Conservation (phyloP, 2,888 invertebrate species). For the Eupithecia inturbata region DNA sequence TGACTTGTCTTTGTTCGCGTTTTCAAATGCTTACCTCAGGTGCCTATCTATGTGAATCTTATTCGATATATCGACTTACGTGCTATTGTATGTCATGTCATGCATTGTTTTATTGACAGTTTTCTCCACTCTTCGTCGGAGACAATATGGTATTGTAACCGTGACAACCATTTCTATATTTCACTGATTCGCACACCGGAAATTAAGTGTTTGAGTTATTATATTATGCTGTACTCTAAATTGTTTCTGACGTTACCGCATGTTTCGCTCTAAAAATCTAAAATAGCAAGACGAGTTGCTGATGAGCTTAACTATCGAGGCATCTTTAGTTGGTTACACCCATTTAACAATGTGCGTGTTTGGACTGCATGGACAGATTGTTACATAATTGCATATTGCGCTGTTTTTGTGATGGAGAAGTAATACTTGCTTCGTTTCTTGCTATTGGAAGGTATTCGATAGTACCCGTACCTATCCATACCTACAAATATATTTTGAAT, state of each 20-base stretch:
- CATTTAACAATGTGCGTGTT: slow-evolving; percentile 38
- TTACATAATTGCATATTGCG: slow-evolving; percentile 38
- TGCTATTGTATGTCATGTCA: slow-evolving; percentile 35
- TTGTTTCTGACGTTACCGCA: slow-evolving; percentile 34
- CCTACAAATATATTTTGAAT: no score
- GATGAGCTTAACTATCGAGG: slow-evolving; percentile 42
- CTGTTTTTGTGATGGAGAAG: slow-evolving; percentile 16
- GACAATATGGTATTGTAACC: slow-evolving; percentile 34
- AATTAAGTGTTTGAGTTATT: neutral
- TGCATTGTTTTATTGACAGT: slow-evolving; percentile 43
- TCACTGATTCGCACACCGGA: slow-evolving; percentile 20
- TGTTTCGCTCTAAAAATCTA: slow-evolving; percentile 55
- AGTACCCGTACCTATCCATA: neutral
- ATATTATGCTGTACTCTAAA: neutral
- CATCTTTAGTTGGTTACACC: slow-evolving; percentile 33
- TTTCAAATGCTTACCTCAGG: slow-evolving; percentile 15
- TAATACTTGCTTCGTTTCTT: slow-evolving; percentile 18
- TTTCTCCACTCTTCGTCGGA: slow-evolving; percentile 38
- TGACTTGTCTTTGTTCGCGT: slow-evolving; percentile 29
- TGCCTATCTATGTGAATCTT: slow-evolving; percentile 29
- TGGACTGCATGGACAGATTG: slow-evolving; percentile 34
- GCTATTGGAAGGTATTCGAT: neutral
- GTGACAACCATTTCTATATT: slow-evolving; percentile 32
- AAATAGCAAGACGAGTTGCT: slow-evolving; percentile 46
- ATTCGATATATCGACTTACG: slow-evolving; percentile 24